phyloP scores from a whole-genome alignment of 2,888 invertebrate genomes.

The Chrysolina americana region DNA sequence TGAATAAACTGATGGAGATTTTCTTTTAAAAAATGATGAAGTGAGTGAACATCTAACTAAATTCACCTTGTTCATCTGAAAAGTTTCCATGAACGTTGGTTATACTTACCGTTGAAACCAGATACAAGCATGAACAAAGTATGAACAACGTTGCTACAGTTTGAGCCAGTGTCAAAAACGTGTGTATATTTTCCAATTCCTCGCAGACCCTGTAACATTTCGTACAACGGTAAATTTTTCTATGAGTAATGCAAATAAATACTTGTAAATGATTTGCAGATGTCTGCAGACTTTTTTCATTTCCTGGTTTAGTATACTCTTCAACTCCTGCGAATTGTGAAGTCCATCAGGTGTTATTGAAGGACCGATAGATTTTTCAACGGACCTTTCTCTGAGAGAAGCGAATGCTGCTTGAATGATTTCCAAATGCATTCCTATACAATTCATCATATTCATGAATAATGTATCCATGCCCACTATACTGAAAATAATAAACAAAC shows the following conservation, averaged over 20 bases:
- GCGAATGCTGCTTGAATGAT: slow-evolving; percentile 64
- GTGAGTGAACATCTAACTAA: too few relatives aligned
- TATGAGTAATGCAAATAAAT: background rate
- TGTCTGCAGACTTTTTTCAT: slow-evolving; percentile 61
- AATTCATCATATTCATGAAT: slow-evolving; percentile 66
- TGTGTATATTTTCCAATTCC: slow-evolving; percentile 60
- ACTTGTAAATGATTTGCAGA: slow-evolving; percentile 61
- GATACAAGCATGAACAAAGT: slow-evolving; percentile 63
- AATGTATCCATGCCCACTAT: slow-evolving; percentile 63
- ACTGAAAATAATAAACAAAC: slow-evolving; percentile 49
- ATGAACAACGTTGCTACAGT: slow-evolving; percentile 63
- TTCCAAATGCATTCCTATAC: slow-evolving; percentile 60
- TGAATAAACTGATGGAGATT: too few relatives aligned
- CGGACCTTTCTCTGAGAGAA: slow-evolving; percentile 55
- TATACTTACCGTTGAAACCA: slow-evolving; percentile 63
- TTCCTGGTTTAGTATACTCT: slow-evolving; percentile 55
- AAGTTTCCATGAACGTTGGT: too few relatives aligned
- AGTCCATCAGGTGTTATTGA: slow-evolving; percentile 29
- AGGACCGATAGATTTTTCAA: slow-evolving; percentile 35
- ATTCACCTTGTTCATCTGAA: background rate
- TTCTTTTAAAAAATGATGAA: too few relatives aligned
- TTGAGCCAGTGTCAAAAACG: slow-evolving; percentile 62
- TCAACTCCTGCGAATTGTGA: slow-evolving; percentile 44
- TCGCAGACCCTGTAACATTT: slow-evolving; percentile 58
- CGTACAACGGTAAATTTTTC: slow-evolving; percentile 19